Evolutionary conservation across 2,888 invertebrate species (phyloP).

Genomic region (Platycheirus albimanus): DNA sequence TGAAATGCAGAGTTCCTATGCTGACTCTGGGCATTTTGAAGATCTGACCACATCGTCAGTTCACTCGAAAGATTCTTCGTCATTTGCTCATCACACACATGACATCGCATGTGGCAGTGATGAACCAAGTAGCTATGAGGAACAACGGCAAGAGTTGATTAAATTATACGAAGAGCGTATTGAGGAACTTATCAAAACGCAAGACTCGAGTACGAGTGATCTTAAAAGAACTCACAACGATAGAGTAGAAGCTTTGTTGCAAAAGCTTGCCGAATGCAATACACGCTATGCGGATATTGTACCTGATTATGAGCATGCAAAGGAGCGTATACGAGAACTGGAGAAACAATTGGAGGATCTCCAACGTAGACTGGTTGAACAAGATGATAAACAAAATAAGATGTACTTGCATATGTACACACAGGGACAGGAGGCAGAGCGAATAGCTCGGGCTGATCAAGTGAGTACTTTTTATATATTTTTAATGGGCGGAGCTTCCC

Average conservation of each 20-base stretch:
- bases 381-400: constrained; percentile 89
- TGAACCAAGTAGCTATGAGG: constrained; percentile 82
- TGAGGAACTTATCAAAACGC: constrained; percentile 88
- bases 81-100: constrained; percentile 84
- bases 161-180: constrained; percentile 89
- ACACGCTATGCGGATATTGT: constrained; percentile 90
- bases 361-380: constrained; percentile 87
- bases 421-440: constrained; percentile 91
- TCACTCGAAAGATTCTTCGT: constrained; percentile 89
- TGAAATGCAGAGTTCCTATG: constrained; percentile 90
- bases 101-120: constrained; percentile 81
- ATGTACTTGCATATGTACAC: constrained; percentile 92
- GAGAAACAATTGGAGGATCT: constrained; percentile 89
- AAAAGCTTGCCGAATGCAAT: constrained; percentile 89
- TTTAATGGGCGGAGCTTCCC: too few species aligned
- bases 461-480: constrained; percentile 83
- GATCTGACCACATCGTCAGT: constrained; percentile 90
- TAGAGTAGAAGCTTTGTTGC: constrained; percentile 88
- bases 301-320: constrained; percentile 89
- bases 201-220: constrained; percentile 87
- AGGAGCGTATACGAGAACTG: constrained; percentile 87
- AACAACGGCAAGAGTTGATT: constrained; percentile 87
- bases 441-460: constrained; percentile 87
- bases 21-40: constrained; percentile 94
- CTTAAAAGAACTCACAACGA: constrained; percentile 91